A percentile compares a stretch with the other conserved stretches of the same genome.
These are phyloP conservation scores for Erpornis zantholeuca DNA, from an alignment of 2,113 vertebrate species.

Conservation along the genomic window DNA sequence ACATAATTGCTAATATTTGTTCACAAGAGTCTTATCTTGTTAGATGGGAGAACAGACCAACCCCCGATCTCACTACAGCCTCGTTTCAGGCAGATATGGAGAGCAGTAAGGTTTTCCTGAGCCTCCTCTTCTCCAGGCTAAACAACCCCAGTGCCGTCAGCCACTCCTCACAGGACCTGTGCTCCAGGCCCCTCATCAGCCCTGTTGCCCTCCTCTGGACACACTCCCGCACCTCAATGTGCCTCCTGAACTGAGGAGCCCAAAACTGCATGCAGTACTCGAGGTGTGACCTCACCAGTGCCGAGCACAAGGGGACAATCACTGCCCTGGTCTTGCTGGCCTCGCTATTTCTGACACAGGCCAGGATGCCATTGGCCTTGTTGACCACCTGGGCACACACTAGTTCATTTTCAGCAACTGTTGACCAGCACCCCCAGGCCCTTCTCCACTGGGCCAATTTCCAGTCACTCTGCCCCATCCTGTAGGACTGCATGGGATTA, in stretches of 20 bases:
- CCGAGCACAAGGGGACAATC: accelerated
- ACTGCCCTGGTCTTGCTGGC: neutral
- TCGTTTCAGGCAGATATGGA: neutral
- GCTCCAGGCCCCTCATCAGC: neutral
- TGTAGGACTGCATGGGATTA: neutral
- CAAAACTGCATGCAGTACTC: neutral
- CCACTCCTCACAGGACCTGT: neutral
- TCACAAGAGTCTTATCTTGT: neutral
- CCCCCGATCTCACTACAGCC: neutral
- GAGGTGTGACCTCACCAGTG: neutral
- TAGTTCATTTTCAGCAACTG: neutral
- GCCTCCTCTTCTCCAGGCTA: neutral
- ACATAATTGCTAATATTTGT: neutral
- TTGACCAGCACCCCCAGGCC: neutral
- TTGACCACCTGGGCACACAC: neutral
- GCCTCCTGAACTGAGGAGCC: neutral
- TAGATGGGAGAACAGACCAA: neutral
- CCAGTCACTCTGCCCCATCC: neutral
- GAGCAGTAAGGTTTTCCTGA: neutral
- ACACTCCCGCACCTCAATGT: accelerated
- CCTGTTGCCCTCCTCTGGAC: neutral
- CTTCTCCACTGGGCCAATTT: neutral
- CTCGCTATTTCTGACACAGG: neutral
- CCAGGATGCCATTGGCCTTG: neutral
- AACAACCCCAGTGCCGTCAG: neutral